Evolutionary conservation across 2,888 invertebrate species (phyloP).

Genomic region (Hyalella azteca): DNA sequence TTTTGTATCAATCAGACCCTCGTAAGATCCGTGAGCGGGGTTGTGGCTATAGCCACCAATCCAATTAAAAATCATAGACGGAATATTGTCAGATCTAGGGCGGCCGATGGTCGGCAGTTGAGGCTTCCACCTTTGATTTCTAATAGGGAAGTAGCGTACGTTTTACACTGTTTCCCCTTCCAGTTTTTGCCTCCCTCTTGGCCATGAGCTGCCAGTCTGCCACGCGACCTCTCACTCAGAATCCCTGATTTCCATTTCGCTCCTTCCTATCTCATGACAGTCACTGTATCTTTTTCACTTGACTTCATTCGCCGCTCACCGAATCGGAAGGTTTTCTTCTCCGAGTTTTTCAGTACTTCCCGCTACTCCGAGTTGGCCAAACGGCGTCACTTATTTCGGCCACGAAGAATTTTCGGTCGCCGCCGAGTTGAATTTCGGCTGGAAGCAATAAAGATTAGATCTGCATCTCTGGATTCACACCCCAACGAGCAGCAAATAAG

Average conservation of each 20-base stretch:
- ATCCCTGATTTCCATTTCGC: conserved; percentile 36
- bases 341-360: conserved; percentile 1
- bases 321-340: background rate
- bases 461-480: no score
- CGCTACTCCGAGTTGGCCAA: background rate
- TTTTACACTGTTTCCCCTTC: conserved; percentile 6
- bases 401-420: background rate
- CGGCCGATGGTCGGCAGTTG: no score
- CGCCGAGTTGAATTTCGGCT: background rate
- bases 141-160: no score
- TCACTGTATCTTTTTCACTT: conserved; percentile 36
- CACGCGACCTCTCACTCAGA: conserved; percentile 28
- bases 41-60: background rate
- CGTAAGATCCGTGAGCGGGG: background rate
- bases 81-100: no score
- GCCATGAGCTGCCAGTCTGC: conserved; percentile 29
- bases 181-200: conserved; percentile 25
- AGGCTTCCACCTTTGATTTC: no score
- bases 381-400: no score
- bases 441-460: background rate
- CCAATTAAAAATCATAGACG: no score
- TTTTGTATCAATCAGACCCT: background rate
- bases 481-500: background rate
- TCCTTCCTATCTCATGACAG: conserved; percentile 34
- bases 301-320: conserved; percentile 28